These are phyloP conservation scores for Leptopilina drosophilae DNA, from an alignment of 2,888 invertebrate genomes.

Conservation along the genomic window DNA sequence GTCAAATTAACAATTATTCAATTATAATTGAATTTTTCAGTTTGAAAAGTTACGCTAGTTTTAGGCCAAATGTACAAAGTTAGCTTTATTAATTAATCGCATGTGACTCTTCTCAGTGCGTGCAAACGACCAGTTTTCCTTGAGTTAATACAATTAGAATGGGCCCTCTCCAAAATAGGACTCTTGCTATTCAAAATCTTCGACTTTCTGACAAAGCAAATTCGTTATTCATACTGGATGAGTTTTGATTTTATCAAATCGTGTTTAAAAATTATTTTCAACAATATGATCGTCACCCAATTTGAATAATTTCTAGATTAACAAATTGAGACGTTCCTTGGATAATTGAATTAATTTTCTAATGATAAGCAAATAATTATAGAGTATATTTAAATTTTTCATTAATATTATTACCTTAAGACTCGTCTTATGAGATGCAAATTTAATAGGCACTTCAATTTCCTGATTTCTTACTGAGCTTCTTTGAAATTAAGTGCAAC, in stretches of 20 bases:
- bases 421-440: too few species aligned
- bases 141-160: background rate
- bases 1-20: too few species aligned
- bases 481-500: too few species aligned
- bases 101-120: background rate
- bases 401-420: too few species aligned
- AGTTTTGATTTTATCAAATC: background rate
- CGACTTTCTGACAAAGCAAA: background rate
- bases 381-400: background rate
- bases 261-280: constrained; percentile 3
- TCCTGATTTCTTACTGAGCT: too few species aligned
- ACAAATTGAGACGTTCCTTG: background rate
- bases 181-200: background rate
- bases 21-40: too few species aligned
- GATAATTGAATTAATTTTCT: background rate
- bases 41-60: too few species aligned
- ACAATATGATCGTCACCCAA: background rate
- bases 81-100: background rate
- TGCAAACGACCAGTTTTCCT: background rate
- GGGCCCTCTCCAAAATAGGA: background rate
- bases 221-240: background rate
- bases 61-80: background rate
- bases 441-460: too few species aligned
- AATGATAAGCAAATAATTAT: background rate
- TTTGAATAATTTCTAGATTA: constrained; percentile 8